These are phyloP conservation scores for Arvicanthis niloticus DNA, from an alignment of 2,113 vertebrate genomes.

Conservation along the genomic window DNA sequence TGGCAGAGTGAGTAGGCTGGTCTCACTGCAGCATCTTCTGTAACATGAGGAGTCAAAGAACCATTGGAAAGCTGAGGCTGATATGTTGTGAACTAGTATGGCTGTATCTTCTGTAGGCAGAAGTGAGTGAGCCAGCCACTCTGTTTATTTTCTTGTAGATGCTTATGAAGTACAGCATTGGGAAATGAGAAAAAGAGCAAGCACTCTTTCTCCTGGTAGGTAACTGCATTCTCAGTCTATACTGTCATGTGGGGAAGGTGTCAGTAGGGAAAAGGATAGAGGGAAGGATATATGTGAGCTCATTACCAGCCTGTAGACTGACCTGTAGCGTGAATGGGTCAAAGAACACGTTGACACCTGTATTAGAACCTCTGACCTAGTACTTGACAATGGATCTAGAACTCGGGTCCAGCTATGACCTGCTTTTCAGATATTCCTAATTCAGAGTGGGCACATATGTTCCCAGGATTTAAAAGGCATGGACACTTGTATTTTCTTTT, in stretches of 20 bases:
- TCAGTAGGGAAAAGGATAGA: background rate
- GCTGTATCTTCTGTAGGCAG: background rate
- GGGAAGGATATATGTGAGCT: background rate
- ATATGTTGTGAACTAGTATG: background rate
- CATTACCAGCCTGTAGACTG: background rate
- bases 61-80: background rate
- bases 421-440: background rate
- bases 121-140: background rate
- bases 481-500: background rate
- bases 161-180: background rate
- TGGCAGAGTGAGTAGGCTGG: background rate
- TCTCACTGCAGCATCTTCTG: background rate
- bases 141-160: background rate
- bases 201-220: background rate
- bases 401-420: background rate
- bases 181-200: background rate
- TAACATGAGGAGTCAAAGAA: background rate
- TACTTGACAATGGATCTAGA: background rate
- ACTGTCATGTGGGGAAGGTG: background rate
- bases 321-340: too few species aligned
- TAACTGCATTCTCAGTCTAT: background rate
- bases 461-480: background rate
- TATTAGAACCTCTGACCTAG: background rate
- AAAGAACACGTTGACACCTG: background rate
- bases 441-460: background rate